phyloP scores from a whole-genome alignment of 2,797 vertebrate species.

The Dryobates pubescens region DNA sequence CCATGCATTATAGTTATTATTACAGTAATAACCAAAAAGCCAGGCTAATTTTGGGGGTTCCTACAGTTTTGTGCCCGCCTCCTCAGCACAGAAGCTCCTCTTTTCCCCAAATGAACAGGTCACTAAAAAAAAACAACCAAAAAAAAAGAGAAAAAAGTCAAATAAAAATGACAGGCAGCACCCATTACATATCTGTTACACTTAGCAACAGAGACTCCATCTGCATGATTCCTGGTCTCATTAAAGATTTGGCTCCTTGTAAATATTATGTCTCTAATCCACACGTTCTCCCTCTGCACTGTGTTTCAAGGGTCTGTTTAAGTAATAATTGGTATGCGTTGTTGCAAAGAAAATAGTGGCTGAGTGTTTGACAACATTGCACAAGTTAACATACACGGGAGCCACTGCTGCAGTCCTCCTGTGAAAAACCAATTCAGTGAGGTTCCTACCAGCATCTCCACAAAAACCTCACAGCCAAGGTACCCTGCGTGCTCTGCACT shows the following conservation, averaged over 20 bases:
- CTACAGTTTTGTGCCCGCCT: background rate
- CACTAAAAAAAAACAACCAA: background rate
- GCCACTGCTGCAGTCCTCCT: fast-evolving
- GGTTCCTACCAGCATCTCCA: background rate
- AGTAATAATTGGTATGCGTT: slow-evolving; percentile 32
- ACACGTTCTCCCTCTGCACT: background rate
- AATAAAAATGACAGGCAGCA: background rate
- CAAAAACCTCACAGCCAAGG: background rate
- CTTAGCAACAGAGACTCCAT: slow-evolving; percentile 47
- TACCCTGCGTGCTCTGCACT: fast-evolving
- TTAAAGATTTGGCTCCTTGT: slow-evolving; percentile 55
- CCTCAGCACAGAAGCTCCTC: background rate
- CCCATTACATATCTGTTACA: background rate
- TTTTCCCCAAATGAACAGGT: background rate
- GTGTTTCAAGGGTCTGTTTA: slow-evolving; percentile 56
- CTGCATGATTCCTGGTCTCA: slow-evolving; percentile 53
- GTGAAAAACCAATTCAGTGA: background rate
- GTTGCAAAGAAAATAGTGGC: slow-evolving; percentile 12
- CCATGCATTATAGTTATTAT: fast-evolving
- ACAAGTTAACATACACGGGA: background rate
- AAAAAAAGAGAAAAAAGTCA: too few species aligned
- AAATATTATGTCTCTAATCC: slow-evolving; percentile 58
- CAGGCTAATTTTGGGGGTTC: background rate
- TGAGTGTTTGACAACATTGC: slow-evolving; percentile 47
- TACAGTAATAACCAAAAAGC: background rate